These are phyloP conservation scores for Sus scrofa DNA, from an alignment of 2,113 vertebrate species.

Conservation along the genomic window DNA sequence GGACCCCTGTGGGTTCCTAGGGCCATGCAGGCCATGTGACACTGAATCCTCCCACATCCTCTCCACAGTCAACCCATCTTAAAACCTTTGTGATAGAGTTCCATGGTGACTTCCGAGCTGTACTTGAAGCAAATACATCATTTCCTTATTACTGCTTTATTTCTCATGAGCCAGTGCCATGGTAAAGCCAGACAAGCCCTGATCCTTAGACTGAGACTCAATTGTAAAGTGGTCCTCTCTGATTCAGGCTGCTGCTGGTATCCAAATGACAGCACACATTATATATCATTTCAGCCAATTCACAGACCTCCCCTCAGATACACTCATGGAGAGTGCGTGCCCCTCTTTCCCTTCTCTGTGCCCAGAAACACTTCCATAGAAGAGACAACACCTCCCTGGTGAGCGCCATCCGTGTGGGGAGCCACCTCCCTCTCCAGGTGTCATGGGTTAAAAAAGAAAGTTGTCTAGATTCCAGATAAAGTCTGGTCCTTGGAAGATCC, in stretches of 20 bases:
- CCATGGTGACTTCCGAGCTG: neutral
- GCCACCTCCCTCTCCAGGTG: neutral
- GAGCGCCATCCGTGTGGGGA: neutral
- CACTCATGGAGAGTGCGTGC: neutral
- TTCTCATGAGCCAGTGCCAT: neutral
- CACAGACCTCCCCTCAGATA: neutral
- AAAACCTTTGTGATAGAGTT: neutral
- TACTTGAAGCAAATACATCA: neutral
- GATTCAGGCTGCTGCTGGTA: neutral
- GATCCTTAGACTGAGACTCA: neutral
- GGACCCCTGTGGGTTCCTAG: no score
- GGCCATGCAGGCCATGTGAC: neutral
- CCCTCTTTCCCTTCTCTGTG: neutral
- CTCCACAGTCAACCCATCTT: neutral
- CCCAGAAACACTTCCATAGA: neutral
- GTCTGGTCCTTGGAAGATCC: neutral
- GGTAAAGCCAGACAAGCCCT: neutral
- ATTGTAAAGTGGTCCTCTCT: neutral
- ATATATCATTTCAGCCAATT: neutral
- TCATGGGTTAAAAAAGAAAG: neutral
- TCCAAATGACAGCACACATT: neutral
- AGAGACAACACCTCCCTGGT: neutral
- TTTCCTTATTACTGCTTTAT: neutral
- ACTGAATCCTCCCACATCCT: neutral
- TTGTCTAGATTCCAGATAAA: neutral